Percentiles rank a stretch among this genome's conserved stretches.
phyloP scores from a whole-genome alignment of 2,797 vertebrate genomes.

The Danio tinwini region DNA sequence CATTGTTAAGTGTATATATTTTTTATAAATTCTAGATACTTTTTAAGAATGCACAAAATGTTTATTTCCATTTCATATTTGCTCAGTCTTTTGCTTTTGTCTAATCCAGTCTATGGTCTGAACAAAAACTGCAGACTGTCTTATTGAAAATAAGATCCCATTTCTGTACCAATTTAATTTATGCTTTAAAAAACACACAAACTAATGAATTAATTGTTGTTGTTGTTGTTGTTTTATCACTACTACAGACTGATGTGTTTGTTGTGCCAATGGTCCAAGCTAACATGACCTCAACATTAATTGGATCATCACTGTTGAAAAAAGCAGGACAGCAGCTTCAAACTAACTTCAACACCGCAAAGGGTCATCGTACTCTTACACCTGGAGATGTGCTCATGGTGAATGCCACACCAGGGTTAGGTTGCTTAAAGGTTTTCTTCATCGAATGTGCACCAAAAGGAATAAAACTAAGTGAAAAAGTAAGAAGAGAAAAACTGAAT shows the following conservation, averaged over 20 bases:
- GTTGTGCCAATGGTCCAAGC: slow-evolving; percentile 39
- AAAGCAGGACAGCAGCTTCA: slow-evolving; percentile 62
- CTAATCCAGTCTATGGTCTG: no score
- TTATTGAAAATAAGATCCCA: no score
- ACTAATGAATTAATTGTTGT: no score
- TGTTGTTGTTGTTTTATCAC: not conserved
- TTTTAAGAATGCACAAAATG: no score
- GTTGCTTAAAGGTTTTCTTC: slow-evolving; percentile 69
- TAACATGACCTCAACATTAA: slow-evolving; percentile 60
- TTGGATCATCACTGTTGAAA: slow-evolving; percentile 55
- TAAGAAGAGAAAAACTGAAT: slow-evolving; percentile 28
- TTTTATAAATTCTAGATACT: no score
- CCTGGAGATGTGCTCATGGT: slow-evolving; percentile 70
- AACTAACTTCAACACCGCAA: slow-evolving; percentile 42
- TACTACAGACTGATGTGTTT: slow-evolving; percentile 66
- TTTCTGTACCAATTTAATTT: not conserved
- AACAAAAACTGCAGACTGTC: no score
- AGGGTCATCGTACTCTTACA: not conserved
- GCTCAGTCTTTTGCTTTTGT: no score
- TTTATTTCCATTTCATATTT: no score
- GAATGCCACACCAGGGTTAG: slow-evolving; percentile 53
- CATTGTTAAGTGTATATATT: no score
- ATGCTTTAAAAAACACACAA: not conserved
- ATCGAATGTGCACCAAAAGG: slow-evolving; percentile 69
- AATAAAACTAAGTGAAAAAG: slow-evolving; percentile 60